Conservation (phyloP, 2,113 vertebrate genomes). For the Microcebus murinus region DNA sequence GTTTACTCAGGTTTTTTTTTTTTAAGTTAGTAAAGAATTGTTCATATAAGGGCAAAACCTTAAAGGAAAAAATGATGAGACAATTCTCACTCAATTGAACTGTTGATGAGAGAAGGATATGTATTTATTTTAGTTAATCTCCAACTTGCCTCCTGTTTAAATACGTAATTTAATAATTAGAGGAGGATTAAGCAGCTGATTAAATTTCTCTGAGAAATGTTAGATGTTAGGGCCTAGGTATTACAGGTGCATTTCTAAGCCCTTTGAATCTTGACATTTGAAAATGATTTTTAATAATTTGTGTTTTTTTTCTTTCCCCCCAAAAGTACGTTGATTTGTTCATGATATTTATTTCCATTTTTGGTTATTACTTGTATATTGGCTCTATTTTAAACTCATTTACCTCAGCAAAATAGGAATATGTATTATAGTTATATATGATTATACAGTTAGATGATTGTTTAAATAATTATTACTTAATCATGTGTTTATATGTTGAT, state of each 20-base stretch:
- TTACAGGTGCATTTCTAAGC: slow-evolving; percentile 40
- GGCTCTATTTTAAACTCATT: slow-evolving; percentile 33
- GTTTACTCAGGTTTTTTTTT: background rate
- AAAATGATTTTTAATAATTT: slow-evolving; percentile 51
- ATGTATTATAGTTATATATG: background rate
- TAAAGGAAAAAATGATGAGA: background rate
- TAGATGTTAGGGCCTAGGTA: slow-evolving; percentile 25
- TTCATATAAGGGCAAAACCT: background rate
- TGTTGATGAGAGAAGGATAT: slow-evolving; percentile 62
- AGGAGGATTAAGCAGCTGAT: slow-evolving; percentile 64
- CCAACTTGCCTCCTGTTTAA: slow-evolving; percentile 49
- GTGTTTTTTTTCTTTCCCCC: background rate
- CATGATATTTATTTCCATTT: slow-evolving; percentile 5
- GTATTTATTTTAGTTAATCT: slow-evolving; percentile 67
- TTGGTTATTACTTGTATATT: slow-evolving; percentile 30
- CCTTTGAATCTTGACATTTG: slow-evolving; percentile 60
- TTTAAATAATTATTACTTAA: slow-evolving; percentile 20
- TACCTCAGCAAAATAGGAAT: slow-evolving; percentile 13
- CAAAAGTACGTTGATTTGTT: background rate
- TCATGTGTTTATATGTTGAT: slow-evolving; percentile 39
- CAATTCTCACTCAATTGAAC: background rate
- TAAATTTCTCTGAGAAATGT: slow-evolving; percentile 58
- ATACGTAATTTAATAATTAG: slow-evolving; percentile 64
- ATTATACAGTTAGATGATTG: background rate
- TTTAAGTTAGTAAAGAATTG: background rate